Evolutionary conservation across 1,140 invertebrate genomes (phyloP).

Genomic region (Marisa cornuarietis): DNA sequence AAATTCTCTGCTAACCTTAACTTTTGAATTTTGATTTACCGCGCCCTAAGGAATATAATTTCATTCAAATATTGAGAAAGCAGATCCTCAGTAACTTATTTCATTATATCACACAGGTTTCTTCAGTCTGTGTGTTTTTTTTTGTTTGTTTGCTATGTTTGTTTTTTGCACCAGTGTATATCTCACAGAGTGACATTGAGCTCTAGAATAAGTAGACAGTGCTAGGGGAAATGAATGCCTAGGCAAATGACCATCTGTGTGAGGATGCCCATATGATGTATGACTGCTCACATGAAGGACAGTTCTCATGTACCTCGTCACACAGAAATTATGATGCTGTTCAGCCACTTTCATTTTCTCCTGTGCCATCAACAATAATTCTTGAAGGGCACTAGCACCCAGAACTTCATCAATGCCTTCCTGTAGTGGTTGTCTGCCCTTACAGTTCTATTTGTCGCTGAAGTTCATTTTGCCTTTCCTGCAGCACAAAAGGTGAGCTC

Average conservation of each 20-base stretch:
- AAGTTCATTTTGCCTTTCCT: constrained; percentile 42
- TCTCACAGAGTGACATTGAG: too few relatives aligned
- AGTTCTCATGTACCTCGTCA: constrained; percentile 35
- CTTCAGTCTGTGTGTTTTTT: too few relatives aligned
- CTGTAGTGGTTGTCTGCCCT: constrained; percentile 53
- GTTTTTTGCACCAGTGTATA: too few relatives aligned
- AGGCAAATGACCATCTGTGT: not conserved
- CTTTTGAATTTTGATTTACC: too few relatives aligned
- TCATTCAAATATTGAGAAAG: too few relatives aligned
- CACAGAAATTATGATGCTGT: constrained; percentile 35
- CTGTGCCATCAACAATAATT: constrained; percentile 48
- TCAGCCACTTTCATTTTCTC: constrained; percentile 39
- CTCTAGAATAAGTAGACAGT: too few relatives aligned
- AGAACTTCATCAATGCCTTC: constrained; percentile 52
- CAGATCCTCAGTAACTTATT: too few relatives aligned
- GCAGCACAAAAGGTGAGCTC: not conserved
- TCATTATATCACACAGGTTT: too few relatives aligned
- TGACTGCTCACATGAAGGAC: not conserved
- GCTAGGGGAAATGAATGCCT: not conserved
- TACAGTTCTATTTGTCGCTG: constrained; percentile 41
- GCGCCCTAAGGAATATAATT: too few relatives aligned
- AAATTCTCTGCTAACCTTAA: too few relatives aligned
- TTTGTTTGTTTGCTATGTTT: too few relatives aligned
- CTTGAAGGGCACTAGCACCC: constrained; percentile 55
- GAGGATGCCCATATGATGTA: not conserved